Evolutionary conservation across 2,113 vertebrate genomes (phyloP).

Genomic region (Cyanistes caeruleus): DNA sequence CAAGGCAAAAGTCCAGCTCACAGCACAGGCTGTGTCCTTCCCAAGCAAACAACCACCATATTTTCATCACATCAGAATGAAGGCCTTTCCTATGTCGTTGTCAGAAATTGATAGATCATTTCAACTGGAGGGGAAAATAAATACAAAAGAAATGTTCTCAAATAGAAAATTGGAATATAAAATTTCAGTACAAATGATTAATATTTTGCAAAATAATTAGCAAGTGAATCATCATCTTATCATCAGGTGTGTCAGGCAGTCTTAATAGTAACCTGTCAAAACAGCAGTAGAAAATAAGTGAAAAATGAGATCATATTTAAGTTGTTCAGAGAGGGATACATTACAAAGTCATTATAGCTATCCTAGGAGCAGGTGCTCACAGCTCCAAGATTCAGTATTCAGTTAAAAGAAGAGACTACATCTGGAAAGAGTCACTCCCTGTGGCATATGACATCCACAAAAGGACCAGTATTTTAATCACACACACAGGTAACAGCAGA

Average conservation of each 20-base stretch:
- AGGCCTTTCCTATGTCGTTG: background rate
- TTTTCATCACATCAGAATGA: background rate
- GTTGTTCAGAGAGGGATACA: background rate
- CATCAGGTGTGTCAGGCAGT: constrained; percentile 1
- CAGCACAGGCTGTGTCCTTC: background rate
- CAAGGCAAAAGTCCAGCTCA: background rate
- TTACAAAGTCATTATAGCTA: background rate
- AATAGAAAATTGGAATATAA: background rate
- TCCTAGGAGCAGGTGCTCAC: background rate
- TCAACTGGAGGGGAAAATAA: background rate
- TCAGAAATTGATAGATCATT: background rate
- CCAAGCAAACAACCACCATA: background rate
- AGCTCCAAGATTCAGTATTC: background rate
- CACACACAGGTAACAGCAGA: background rate
- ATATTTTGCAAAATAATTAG: constrained; percentile 37
- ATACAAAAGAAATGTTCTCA: background rate
- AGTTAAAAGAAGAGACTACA: background rate
- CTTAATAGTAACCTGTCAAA: constrained; percentile 25
- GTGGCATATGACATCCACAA: background rate
- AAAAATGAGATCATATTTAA: constrained; percentile 28
- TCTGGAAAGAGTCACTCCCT: background rate
- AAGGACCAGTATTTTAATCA: background rate
- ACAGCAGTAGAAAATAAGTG: background rate
- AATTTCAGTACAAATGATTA: constrained; percentile 13
- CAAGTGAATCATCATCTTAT: constrained; percentile 24